phyloP scores from a whole-genome alignment of 2,797 vertebrate species.

The Enteromius paludinosus region DNA sequence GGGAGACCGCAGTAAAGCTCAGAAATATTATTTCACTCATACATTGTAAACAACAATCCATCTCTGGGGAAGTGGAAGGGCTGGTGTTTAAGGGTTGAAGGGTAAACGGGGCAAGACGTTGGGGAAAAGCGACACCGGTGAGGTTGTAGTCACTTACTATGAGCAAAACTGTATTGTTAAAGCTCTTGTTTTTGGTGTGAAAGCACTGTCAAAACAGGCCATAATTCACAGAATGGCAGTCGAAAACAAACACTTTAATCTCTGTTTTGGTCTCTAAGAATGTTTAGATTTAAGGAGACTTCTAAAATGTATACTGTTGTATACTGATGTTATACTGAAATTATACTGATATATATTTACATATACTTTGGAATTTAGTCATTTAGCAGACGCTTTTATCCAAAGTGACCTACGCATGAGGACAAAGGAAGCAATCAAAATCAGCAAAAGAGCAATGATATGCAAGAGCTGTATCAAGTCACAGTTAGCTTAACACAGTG shows the following conservation, averaged over 20 bases:
- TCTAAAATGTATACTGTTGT: background rate
- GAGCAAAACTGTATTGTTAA: conserved; percentile 28
- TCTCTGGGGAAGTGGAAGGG: conserved; percentile 71
- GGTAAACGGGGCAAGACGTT: conserved; percentile 25
- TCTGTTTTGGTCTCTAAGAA: background rate
- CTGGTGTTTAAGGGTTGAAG: conserved; percentile 32
- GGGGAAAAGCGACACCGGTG: conserved; percentile 29
- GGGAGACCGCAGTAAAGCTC: conserved; percentile 78
- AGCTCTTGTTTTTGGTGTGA: conserved; percentile 1
- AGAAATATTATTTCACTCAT: conserved; percentile 92
- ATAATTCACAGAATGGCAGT: background rate
- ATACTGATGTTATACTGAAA: background rate
- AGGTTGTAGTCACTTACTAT: conserved; percentile 6
- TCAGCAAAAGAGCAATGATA: no score
- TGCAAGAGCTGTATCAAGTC: no score
- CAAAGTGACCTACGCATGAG: no score
- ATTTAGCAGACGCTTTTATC: no score
- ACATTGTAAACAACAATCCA: conserved; percentile 91
- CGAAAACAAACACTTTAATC: background rate
- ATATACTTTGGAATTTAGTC: no score
- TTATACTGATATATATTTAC: no score
- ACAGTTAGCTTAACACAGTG: no score
- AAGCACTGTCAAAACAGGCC: conserved; percentile 2
- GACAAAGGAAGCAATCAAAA: no score
- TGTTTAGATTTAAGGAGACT: background rate